A percentile compares a stretch with the other conserved stretches of the same genome.
Evolutionary conservation across 2,113 vertebrate species (phyloP).

Genomic region (Cathartes aura): DNA sequence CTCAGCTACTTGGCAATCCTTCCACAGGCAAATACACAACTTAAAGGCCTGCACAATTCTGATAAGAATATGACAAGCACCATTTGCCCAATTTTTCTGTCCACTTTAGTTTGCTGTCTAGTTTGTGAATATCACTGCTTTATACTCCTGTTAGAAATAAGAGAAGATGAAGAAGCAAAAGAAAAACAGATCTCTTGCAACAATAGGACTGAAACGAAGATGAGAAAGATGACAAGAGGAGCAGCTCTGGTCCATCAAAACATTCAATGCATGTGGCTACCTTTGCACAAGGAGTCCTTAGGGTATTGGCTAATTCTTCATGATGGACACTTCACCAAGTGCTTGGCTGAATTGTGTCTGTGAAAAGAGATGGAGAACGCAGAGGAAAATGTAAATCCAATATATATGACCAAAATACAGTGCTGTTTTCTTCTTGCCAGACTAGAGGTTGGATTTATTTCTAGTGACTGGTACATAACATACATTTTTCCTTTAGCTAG

Average conservation of each 20-base stretch:
- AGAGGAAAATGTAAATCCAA: background rate
- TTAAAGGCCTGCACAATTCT: background rate
- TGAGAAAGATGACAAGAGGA: background rate
- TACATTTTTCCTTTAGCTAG: conserved; percentile 5
- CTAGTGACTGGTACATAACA: background rate
- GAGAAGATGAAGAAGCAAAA: background rate
- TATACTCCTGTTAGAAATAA: background rate
- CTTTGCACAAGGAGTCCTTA: background rate
- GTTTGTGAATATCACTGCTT: background rate
- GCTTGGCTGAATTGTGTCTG: background rate
- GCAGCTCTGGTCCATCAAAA: background rate
- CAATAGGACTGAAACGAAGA: background rate
- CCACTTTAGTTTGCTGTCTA: background rate
- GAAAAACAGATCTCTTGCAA: background rate
- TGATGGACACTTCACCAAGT: background rate
- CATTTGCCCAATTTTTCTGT: background rate
- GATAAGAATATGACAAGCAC: background rate
- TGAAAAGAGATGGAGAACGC: background rate
- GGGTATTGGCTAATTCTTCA: background rate
- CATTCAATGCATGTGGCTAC: background rate
- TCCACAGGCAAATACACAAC: background rate
- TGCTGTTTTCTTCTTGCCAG: conserved; percentile 7
- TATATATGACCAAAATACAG: background rate
- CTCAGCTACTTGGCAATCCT: background rate
- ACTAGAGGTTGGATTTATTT: background rate